Base-by-base conservation (phyloP, 2,113 vertebrate species). In the Indicator maculatus region DNA sequence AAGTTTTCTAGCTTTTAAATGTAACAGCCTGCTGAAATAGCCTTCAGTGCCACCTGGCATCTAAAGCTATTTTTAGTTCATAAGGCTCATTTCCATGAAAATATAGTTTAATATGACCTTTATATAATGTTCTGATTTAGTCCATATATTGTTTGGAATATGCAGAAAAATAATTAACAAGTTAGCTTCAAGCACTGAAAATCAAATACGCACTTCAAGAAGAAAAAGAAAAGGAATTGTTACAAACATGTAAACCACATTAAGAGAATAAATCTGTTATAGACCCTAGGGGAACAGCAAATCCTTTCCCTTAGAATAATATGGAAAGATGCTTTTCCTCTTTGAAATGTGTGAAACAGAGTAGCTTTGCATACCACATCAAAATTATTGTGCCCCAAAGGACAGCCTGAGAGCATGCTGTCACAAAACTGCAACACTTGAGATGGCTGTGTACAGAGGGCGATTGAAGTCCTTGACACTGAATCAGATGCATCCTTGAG, bases 81-180 rank as follows among this genome's bases (percentile, higher is more conserved):
- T n/a, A 76, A 79, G 8, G 11, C 38, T 85, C 13, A 86, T 89
- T 96, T 96, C 59, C 69, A 90, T 86, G 31, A 83, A 72, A 93
- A 85, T 30, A 82, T 28, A 13, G 56, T 74, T 96, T 63, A 88
- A 50, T 82, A 64, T 82, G 83, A 88, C 75, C 82, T 93, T 96
- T 75, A 67, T 27, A 67, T 47, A 90, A 87, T 78, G 83, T 82
- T 88, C 47, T 91, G 45, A 50, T 77, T 93, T 95, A 91, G 64
- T 93, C 72, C 87, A 63, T 90, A 89, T 75, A 83, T 89, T 93
- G 4, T 24, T 93, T 88, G 83, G 23, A 66, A 95, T 89, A 93
- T 92, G 93, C 75, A 65, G 79, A 84, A 93, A 93, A 96, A 93
- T 94, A 97, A 97, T 97, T 96, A 96, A 80, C 33, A 87, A 92